Evolutionary conservation across 2,113 vertebrate species (phyloP), one percentile per base, ranked within the genome.

Genomic region (Progne subis): DNA sequence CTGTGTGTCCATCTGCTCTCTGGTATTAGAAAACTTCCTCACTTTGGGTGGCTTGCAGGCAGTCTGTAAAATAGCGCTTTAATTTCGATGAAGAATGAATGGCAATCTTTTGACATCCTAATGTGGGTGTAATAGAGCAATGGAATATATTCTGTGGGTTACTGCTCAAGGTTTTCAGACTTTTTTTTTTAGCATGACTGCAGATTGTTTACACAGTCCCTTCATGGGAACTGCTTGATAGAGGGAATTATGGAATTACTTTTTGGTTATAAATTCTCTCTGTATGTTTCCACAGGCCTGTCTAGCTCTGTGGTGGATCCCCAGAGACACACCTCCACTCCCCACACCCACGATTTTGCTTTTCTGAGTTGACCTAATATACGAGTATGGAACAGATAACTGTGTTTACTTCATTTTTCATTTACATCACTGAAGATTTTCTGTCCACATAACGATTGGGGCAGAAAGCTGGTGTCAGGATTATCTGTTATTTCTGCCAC

Each of bases 401-500:
- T 61, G 7, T 52, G 20, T 81, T 86, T 89, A 49, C 43, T 77
- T 84, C 34, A 43, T 80, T 92, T 90, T 89, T 85, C 26, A 5
- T 94, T 91, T 82, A 82, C 75, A 77, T 82, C 50, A 56, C 84
- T 70, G 92, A 90, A 95, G 94, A 72, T 85, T 80, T 95, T 94
- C 84, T 91, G 78, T 82, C 86, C 26, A 10, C 49, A 28, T 76
- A 65, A 94, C 3, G 65, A 87, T 91, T 88, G 89, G 94, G 84
- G 87, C 55, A 82, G 86, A 95, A 94, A 79, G 87, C 87, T 90
- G 37, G 32, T 91, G 85, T 94, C 59, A 31, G 94, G 93, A 93
- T 96, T 94, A 95, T 95, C 95, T 92, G 70, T 92, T 90, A 26
- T 91, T 94, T 95, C 74, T 95, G 91, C 84, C 59, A 34, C 94